Evolutionary conservation across 2,888 invertebrate species (phyloP), one percentile per base, ranked within the genome.

Genomic region (Noctua comes): DNA sequence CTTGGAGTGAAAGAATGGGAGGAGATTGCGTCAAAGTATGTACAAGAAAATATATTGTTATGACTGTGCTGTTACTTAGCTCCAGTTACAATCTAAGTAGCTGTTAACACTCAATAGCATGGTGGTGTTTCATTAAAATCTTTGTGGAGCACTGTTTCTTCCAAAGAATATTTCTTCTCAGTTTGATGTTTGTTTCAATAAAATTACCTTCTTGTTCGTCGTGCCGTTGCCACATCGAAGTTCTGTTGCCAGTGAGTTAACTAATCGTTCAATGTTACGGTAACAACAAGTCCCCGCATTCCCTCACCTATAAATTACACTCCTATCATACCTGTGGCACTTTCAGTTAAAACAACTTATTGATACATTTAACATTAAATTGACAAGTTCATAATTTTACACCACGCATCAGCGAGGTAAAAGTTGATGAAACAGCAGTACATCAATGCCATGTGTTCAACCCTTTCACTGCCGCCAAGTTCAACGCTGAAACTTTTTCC

Each of bases 391-490:
- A 59, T 70, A 57, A 68, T 57, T 74, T 77, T 64, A 5, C 46
- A 68, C 43, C 43, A 51, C 54, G 48, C 48, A 65, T 16, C 48
- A 43, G 5, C 24, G 11, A 3, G 43, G 36, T 64, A 7, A n/a
- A 78, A 70, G 43, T 82, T n/a, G 7, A 71, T n/a, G 46, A 54
- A 73, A 74, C 71, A 54, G 74, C 74, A 79, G n/a, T 74, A 80
- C 40, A 59, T 79, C 62, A 68, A 46, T 51, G 70, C 21, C 78
- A 79, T 79, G 40, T 66, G n/a, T 68, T 68, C 54, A 68, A 82
- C 70, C 48, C 70, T 59, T 84, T 68, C 36, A 48, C 36, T 79
- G 68, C 57, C 24, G 2, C 31, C 4, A 70, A 46, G 36, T 59
- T 79, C 51, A 40, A 74, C 43, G 43, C 16, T 31, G 6, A 65